Evolutionary conservation across 2,888 invertebrate genomes (phyloP).

Genomic region (Amblyjoppa fuscipennis): DNA sequence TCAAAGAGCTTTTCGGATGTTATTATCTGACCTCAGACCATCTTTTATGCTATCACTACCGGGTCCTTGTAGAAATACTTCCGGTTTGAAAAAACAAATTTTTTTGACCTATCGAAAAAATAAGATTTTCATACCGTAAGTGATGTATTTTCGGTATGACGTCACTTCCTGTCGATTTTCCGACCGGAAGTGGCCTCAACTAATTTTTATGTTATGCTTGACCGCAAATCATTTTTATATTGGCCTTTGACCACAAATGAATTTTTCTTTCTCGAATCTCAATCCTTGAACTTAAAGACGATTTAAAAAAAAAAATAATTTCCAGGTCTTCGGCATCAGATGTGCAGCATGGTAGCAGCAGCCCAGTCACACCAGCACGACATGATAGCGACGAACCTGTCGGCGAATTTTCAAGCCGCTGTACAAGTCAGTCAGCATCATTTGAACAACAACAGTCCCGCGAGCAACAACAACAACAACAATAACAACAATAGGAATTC

Average conservation of each 20-base stretch:
- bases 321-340: constrained; percentile 91
- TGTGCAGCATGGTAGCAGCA: constrained; percentile 93
- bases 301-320: neutral
- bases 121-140: neutral
- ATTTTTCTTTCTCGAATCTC: neutral
- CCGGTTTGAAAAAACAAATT: neutral
- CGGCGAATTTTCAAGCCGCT: constrained; percentile 85
- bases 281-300: neutral
- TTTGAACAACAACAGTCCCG: constrained; percentile 74
- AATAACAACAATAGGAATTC: constrained; percentile 81
- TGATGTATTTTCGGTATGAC: too few species aligned
- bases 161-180: too few species aligned
- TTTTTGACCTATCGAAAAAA: neutral
- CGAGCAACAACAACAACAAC: constrained; percentile 83
- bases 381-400: constrained; percentile 85
- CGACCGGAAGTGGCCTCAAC: too few species aligned
- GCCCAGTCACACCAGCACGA: constrained; percentile 86
- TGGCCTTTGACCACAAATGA: neutral
- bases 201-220: neutral
- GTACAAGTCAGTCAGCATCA: constrained; percentile 85
- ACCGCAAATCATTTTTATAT: neutral
- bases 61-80: neutral
- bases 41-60: neutral
- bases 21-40: neutral
- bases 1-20: neutral